phyloP scores from a whole-genome alignment of 2,888 invertebrate genomes.

The Scaptomyza parva region DNA sequence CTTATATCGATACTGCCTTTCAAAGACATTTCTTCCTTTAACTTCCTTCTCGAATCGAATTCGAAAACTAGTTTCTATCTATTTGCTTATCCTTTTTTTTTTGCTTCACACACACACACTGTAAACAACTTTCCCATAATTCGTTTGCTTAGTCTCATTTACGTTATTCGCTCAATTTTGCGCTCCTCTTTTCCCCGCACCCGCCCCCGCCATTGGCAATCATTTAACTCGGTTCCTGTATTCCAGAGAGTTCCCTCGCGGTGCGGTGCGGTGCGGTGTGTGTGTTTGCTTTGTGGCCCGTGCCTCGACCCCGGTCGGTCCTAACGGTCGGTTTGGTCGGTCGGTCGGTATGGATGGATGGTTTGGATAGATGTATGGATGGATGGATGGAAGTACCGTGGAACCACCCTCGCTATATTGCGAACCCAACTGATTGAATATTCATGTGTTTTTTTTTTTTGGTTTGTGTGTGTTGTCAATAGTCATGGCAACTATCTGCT shows the following conservation, averaged over 20 bases:
- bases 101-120: neutral
- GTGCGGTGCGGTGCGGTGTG: too few relatives aligned
- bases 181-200: conserved; percentile 22
- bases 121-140: conserved; percentile 3
- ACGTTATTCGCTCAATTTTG: conserved; percentile 40
- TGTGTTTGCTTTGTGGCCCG: neutral
- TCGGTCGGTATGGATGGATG: too few relatives aligned
- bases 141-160: conserved; percentile 40
- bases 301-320: conserved; percentile 10
- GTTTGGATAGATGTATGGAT: too few relatives aligned
- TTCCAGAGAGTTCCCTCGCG: neutral
- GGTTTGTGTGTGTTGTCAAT: conserved; percentile 31
- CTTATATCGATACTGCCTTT: neutral
- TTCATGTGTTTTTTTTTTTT: conserved; percentile 47
- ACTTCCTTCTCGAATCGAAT: neutral
- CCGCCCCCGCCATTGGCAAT: too few relatives aligned
- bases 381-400: conserved; percentile 24
- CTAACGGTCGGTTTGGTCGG: conserved; percentile 53
- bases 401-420: conserved; percentile 43
- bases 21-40: neutral
- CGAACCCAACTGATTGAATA: conserved; percentile 65
- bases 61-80: neutral
- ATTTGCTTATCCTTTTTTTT: neutral
- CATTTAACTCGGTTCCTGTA: conserved; percentile 23
- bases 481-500: conserved; percentile 75